Conservation (phyloP, 2,888 invertebrate species). For the Mimas tiliae region DNA sequence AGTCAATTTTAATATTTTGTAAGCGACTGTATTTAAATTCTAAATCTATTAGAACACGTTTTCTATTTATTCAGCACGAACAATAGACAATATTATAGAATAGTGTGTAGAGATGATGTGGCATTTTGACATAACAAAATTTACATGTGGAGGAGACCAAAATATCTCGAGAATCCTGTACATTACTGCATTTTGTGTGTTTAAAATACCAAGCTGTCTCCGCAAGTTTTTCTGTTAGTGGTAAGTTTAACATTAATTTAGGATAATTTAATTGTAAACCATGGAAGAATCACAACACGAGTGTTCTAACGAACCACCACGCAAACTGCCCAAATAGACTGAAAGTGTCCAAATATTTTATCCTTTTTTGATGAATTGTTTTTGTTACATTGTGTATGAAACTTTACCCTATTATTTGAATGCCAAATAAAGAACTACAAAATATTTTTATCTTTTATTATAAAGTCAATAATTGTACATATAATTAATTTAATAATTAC, state of each 20-base stretch:
- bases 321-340: conserved; percentile 80
- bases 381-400: conserved; percentile 80
- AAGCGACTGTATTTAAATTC: conserved; percentile 18
- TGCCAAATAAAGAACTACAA: conserved; percentile 77
- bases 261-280: conserved; percentile 44
- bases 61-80: conserved; percentile 25
- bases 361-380: conserved; percentile 71
- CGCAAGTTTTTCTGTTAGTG: conserved; percentile 40
- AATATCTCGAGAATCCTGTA: neutral
- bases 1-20: conserved; percentile 33
- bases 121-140: neutral
- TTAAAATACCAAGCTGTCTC: conserved; percentile 19
- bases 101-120: conserved; percentile 33
- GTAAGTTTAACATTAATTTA: conserved; percentile 49
- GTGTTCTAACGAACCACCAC: conserved; percentile 50
- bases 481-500: conserved; percentile 44
- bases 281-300: conserved; percentile 37
- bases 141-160: neutral
- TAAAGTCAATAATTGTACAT: conserved; percentile 29
- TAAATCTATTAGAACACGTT: conserved; percentile 18
- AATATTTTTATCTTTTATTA: conserved; percentile 37
- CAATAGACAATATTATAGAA: conserved; percentile 42
- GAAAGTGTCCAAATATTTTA: conserved; percentile 81
- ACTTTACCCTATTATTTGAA: conserved; percentile 79
- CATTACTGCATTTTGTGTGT: neutral